A percentile compares a stretch with the other conserved stretches of the same genome.
These are phyloP conservation scores for Homarus gammarus DNA, from an alignment of 2,888 invertebrate species.

Conservation along the genomic window DNA sequence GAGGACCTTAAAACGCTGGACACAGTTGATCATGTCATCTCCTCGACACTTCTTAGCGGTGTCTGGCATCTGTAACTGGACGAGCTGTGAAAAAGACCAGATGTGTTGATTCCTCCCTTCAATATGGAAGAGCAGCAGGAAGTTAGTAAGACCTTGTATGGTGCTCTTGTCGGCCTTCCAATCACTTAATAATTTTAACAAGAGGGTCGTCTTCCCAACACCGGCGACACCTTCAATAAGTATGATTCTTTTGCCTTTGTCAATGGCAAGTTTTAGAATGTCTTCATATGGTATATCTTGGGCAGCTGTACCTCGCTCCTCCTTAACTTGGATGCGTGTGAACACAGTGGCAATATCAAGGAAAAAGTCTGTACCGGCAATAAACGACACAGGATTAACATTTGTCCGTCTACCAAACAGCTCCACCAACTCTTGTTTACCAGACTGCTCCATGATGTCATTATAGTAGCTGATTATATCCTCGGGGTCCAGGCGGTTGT, in stretches of 20 bases:
- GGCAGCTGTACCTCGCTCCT: no score
- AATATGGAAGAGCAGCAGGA: conserved; percentile 1
- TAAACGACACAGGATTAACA: conserved; percentile 44
- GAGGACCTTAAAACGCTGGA: neutral
- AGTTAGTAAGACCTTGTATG: conserved; percentile 3
- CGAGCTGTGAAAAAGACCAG: neutral
- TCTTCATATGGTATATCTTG: no score
- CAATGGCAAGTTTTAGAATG: no score
- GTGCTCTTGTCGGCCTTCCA: conserved; percentile 11
- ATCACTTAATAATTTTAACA: conserved; percentile 6
- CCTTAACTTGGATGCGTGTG: neutral
- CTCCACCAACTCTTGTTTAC: neutral
- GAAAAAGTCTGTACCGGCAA: neutral
- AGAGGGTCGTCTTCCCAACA: conserved; percentile 34
- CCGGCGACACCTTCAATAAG: conserved; percentile 41
- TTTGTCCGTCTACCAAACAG: neutral
- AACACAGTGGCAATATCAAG: conserved; percentile 2
- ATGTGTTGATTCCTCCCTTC: conserved; percentile 28
- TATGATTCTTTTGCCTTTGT: neutral
- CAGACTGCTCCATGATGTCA: neutral
- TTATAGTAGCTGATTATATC: neutral
- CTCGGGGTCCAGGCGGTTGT: neutral
- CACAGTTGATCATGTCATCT: neutral
- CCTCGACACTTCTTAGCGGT: conserved; percentile 2
- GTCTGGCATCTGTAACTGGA: conserved; percentile 26